Percentiles rank a stretch among this genome's conserved stretches.
Conservation (phyloP, 1,140 invertebrate species). For the Drosophila ercepeae region DNA sequence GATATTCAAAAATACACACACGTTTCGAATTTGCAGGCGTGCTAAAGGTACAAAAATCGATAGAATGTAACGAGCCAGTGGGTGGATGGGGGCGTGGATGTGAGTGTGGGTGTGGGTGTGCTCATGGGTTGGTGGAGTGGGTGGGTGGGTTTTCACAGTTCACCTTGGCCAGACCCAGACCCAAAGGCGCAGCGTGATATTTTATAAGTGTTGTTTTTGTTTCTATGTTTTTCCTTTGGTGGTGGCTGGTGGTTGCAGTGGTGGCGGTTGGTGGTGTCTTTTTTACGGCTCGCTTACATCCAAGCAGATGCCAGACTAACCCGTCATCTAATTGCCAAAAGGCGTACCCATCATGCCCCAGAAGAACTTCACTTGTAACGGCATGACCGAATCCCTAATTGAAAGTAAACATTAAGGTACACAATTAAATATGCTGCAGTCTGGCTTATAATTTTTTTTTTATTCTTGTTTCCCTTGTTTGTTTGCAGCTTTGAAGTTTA, state of each 20-base stretch:
- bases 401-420: constrained; percentile 70
- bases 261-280: constrained; percentile 55
- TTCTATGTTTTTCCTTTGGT: constrained; percentile 37
- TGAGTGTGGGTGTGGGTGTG: background rate
- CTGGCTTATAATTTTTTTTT: background rate
- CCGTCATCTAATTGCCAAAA: constrained; percentile 78
- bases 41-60: constrained; percentile 62
- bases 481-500: constrained; percentile 29
- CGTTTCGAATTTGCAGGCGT: constrained; percentile 9
- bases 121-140: no score
- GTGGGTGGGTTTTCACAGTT: constrained; percentile 13
- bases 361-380: constrained; percentile 14
- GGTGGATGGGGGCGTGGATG: constrained; percentile 9
- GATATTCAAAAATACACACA: constrained; percentile 43
- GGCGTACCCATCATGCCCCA: constrained; percentile 38
- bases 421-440: constrained; percentile 52
- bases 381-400: constrained; percentile 65
- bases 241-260: background rate
- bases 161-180: constrained; percentile 67
- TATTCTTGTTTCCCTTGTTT: background rate
- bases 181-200: constrained; percentile 67
- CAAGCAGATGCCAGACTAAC: constrained; percentile 69
- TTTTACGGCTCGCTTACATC: constrained; percentile 63
- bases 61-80: constrained; percentile 59
- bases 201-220: constrained; percentile 69